These are phyloP conservation scores for Matsumurasca onukii DNA, from an alignment of 1,140 invertebrate genomes.

Conservation along the genomic window DNA sequence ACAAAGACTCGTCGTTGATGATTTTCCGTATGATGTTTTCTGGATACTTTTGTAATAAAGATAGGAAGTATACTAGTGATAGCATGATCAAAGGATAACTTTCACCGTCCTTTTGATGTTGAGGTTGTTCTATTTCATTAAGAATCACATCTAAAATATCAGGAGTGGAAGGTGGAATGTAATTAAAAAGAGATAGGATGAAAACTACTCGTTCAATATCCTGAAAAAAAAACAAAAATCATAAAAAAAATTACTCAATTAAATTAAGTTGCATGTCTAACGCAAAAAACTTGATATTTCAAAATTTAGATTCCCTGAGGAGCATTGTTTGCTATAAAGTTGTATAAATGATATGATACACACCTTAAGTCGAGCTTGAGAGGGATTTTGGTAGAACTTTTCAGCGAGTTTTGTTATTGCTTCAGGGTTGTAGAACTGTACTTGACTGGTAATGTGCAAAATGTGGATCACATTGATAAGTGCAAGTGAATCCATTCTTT, in stretches of 20 bases:
- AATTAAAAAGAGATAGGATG: slow-evolving; percentile 4
- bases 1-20: not conserved
- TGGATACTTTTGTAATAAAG: not conserved
- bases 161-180: slow-evolving; percentile 9
- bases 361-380: slow-evolving; percentile 4
- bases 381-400: slow-evolving; percentile 8
- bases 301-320: too few species aligned
- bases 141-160: not conserved
- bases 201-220: slow-evolving; percentile 4
- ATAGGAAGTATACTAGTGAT: slow-evolving; percentile 6
- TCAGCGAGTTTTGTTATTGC: not conserved
- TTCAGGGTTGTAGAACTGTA: slow-evolving; percentile 3
- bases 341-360: too few species aligned
- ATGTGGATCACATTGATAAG: not conserved
- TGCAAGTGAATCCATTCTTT: not conserved
- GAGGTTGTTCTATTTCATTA: not conserved
- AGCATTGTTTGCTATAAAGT: too few species aligned
- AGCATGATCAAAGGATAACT: not conserved
- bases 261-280: not conserved
- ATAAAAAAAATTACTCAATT: not conserved
- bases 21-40: not conserved
- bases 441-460: not conserved
- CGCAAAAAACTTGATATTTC: too few species aligned
- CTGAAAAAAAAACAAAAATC: slow-evolving; percentile 5
- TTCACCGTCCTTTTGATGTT: not conserved